phyloP scores from a whole-genome alignment of 37 sponge, comb jelly and placozoan species.

The Oopsacas minuta region DNA sequence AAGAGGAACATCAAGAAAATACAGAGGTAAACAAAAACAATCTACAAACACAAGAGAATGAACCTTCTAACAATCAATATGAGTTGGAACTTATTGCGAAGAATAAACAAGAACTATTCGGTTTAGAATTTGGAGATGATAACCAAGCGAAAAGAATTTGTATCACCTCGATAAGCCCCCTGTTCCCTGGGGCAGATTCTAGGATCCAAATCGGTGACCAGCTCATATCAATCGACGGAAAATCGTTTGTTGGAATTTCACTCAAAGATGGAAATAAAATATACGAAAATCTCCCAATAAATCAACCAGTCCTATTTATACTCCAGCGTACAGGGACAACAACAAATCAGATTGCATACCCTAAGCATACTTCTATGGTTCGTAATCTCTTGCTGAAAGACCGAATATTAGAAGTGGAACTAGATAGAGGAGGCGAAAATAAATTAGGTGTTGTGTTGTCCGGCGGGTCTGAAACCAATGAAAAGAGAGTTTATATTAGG shows the following conservation, averaged over 20 bases:
- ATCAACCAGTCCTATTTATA: slow-evolving; percentile 14
- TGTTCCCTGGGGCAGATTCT: background rate
- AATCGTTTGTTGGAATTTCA: background rate
- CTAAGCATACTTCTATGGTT: background rate
- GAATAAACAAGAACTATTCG: slow-evolving; percentile 4
- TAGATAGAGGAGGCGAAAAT: background rate
- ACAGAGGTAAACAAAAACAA: background rate
- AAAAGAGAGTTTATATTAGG: background rate
- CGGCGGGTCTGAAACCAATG: background rate
- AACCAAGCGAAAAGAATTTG: background rate
- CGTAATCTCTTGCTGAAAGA: background rate
- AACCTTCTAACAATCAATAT: background rate
- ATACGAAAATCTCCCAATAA: background rate
- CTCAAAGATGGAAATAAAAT: background rate
- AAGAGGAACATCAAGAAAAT: slow-evolving; percentile 6
- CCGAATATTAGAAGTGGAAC: background rate
- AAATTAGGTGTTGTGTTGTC: background rate
- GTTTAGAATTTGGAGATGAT: background rate
- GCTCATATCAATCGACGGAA: background rate
- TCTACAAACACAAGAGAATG: background rate
- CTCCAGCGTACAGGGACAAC: background rate
- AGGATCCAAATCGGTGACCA: background rate
- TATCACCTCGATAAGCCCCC: background rate
- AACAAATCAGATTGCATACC: background rate
- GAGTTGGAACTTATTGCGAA: background rate